phyloP scores from a whole-genome alignment of 2,113 vertebrate species.

The Cynoglossus semilaevis region DNA sequence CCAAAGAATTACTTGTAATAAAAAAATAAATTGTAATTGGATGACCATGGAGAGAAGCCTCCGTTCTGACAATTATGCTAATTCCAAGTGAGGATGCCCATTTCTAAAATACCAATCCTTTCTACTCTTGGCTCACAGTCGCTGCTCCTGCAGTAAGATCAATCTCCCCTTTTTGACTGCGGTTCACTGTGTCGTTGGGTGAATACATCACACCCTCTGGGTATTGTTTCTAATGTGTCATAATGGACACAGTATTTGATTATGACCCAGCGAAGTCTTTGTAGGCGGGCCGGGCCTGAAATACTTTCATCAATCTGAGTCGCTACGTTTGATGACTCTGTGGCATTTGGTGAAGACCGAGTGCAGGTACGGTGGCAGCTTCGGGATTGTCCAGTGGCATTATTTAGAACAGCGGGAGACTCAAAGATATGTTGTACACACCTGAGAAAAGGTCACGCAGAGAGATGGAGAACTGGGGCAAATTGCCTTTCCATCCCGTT shows the following conservation, averaged over 20 bases:
- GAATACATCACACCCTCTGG: conserved; percentile 47
- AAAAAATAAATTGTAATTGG: too few species aligned
- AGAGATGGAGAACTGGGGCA: conserved; percentile 70
- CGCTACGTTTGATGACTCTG: conserved; percentile 60
- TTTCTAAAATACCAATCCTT: conserved; percentile 32
- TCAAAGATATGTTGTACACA: conserved; percentile 67
- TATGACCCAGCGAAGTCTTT: conserved; percentile 60
- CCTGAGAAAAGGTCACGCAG: conserved; percentile 75
- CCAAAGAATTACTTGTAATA: too few species aligned
- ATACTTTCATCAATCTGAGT: conserved; percentile 71
- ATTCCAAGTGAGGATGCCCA: conserved; percentile 37
- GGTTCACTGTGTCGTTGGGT: conserved; percentile 40
- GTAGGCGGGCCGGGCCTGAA: conserved; percentile 46
- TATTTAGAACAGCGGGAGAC: conserved; percentile 70
- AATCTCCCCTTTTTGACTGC: conserved; percentile 36
- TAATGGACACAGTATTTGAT: conserved; percentile 71
- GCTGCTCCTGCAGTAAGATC: conserved; percentile 16
- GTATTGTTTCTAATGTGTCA: conserved; percentile 50
- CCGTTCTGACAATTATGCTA: conserved; percentile 36
- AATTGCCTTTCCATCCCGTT: conserved; percentile 72
- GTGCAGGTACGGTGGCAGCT: conserved; percentile 59
- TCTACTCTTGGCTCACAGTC: conserved; percentile 22
- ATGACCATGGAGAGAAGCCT: too few species aligned
- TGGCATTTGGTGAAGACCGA: conserved; percentile 67
- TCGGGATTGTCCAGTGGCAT: conserved; percentile 60